Evolutionary conservation across 2,888 invertebrate species (phyloP), one percentile per base, ranked within the genome.

Genomic region (Lochmaea crataegi): DNA sequence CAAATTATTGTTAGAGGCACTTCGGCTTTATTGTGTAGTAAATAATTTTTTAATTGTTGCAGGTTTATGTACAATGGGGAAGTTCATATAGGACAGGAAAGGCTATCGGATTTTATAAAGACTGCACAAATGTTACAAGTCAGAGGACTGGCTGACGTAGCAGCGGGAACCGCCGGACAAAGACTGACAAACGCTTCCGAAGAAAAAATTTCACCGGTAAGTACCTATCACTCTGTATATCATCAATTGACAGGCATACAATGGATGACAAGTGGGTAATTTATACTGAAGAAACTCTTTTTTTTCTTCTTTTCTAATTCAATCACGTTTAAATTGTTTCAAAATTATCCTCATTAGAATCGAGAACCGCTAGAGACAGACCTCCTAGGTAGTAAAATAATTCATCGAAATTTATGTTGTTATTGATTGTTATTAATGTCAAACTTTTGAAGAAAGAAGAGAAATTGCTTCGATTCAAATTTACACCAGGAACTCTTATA

Each of bases 51-150:
- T n/a, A n/a, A n/a, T n/a, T n/a, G n/a, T n/a, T n/a, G 0, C 84
- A 93, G 93, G 87, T 96, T 96, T 89, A 96, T 96, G 95, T 96
- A 96, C 87, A 94, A 95, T 87, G 96, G 96, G 75, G 96, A 96
- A 87, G 96, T 96, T 45, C 94, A 95, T 87, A 94, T 96, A 81
- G 94, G 94, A 32, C 95, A 96, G 86, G 95, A 95, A 82, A 94
- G 95, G 85, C 88, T 96, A 81, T 92, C 94, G 78, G 94, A 95
- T 86, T 95, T 96, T 86, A 89, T 96, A 79, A 92, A 94, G 87
- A 95, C 95, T 77, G 96, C 96, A 57, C 95, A 95, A 87, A 90
- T 95, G 88, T 90, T 96, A 82, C 95, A 96, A 89, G 94, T 96
- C 22, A 91, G 95, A 81, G 96, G 96, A 16, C 88, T 96, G 80